Conservation (phyloP, 2,888 invertebrate genomes). For the Caenorhabditis virilis region DNA sequence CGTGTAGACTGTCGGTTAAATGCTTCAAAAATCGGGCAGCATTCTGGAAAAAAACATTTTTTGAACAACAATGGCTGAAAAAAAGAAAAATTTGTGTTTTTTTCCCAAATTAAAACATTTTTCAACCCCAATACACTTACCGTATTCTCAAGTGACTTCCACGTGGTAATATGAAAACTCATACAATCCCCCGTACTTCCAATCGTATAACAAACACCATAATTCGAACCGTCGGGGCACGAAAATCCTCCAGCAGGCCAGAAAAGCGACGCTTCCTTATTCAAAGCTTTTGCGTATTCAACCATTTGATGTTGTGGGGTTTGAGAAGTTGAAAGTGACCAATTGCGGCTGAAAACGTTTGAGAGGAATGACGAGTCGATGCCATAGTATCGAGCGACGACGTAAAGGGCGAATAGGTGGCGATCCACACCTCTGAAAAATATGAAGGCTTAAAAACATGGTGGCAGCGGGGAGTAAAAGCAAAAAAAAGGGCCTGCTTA, state of each 20-base stretch:
- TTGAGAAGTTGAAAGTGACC: constrained; percentile 74
- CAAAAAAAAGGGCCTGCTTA: too few species aligned
- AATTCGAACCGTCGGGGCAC: constrained; percentile 59
- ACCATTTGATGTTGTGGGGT: constrained; percentile 62
- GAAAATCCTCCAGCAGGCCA: constrained; percentile 63
- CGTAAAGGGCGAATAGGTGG: constrained; percentile 95
- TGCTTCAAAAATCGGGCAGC: constrained; percentile 44
- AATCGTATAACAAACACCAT: constrained; percentile 62
- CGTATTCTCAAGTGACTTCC: constrained; percentile 50
- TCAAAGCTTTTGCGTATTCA: constrained; percentile 48
- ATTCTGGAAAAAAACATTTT: constrained; percentile 27
- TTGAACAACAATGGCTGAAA: too few species aligned
- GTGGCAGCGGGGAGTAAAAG: too few species aligned
- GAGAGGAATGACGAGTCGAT: constrained; percentile 73
- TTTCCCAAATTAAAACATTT: too few species aligned
- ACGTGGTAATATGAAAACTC: constrained; percentile 57
- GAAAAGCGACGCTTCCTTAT: constrained; percentile 52
- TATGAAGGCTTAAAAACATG: too few species aligned
- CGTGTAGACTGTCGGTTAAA: constrained; percentile 42
- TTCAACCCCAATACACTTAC: constrained; percentile 1
- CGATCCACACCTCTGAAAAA: constrained; percentile 76
- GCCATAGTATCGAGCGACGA: constrained; percentile 94
- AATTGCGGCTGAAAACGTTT: constrained; percentile 93
- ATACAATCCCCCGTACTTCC: constrained; percentile 55
- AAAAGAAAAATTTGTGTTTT: background rate